These are phyloP conservation scores for Erythrocebus patas DNA, from an alignment of 2,113 vertebrate genomes.

Conservation along the genomic window DNA sequence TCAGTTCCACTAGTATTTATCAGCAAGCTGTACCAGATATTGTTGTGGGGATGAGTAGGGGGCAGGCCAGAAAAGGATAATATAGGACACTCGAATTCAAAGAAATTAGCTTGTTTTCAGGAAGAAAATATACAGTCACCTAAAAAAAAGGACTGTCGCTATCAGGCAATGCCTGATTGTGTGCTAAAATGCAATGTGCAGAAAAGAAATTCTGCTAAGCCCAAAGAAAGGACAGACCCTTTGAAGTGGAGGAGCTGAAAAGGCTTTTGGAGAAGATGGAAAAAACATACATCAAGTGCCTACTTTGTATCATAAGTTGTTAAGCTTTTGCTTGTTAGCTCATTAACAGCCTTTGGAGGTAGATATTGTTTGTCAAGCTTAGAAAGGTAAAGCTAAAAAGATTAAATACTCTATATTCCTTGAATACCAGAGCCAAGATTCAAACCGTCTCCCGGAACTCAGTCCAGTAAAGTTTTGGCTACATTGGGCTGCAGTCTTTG, in stretches of 20 bases:
- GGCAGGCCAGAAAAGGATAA: not conserved
- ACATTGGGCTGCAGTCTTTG: not conserved
- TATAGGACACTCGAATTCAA: not conserved
- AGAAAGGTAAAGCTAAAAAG: not conserved
- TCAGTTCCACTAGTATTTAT: not conserved
- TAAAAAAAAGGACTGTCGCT: not conserved
- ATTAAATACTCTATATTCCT: not conserved
- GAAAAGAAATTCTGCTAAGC: not conserved
- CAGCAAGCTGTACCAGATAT: not conserved
- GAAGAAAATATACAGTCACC: not conserved
- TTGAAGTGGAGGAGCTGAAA: not conserved
- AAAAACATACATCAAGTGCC: fast-evolving
- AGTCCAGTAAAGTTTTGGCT: not conserved
- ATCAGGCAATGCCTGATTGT: not conserved
- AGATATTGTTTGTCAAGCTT: not conserved
- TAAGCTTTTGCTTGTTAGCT: not conserved
- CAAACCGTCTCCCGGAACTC: not conserved
- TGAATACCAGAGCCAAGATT: not conserved
- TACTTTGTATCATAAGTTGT: not conserved
- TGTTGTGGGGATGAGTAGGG: not conserved
- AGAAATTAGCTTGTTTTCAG: not conserved
- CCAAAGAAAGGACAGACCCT: not conserved
- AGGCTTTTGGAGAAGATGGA: not conserved
- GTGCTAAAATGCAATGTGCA: not conserved
- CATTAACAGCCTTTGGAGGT: not conserved